These are phyloP conservation scores for Ooceraea biroi DNA, from an alignment of 1,140 invertebrate species.

Conservation along the genomic window DNA sequence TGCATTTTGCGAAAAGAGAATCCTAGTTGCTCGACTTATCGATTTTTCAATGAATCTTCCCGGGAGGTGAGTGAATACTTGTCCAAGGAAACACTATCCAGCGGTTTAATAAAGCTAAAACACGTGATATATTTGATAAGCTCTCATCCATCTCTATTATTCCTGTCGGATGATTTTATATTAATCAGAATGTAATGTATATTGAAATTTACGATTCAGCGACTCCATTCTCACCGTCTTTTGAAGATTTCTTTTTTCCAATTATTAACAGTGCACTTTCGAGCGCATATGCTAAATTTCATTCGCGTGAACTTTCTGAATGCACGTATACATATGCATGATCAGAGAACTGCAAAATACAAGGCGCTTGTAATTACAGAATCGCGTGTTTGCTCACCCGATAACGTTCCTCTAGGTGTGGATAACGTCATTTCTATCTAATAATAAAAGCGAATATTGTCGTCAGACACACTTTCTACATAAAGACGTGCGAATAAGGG, in stretches of 20 bases:
- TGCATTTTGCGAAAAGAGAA: not conserved
- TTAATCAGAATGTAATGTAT: not conserved
- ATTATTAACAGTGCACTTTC: not conserved
- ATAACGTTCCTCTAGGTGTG: constrained; percentile 20
- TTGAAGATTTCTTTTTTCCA: not conserved
- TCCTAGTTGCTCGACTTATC: not conserved
- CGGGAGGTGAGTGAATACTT: not conserved
- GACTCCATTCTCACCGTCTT: not conserved
- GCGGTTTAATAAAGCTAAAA: not conserved
- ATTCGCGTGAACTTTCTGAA: constrained; percentile 26
- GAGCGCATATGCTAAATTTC: constrained; percentile 11
- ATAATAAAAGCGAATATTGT: not conserved
- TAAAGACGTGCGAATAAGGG: too few relatives aligned
- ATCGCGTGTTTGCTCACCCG: constrained; percentile 15
- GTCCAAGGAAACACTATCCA: not conserved
- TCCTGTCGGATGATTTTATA: not conserved
- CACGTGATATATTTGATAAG: not conserved
- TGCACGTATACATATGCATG: not conserved
- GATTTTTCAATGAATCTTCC: not conserved
- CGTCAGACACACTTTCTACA: not conserved
- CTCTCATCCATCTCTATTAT: not conserved
- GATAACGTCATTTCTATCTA: constrained; percentile 13
- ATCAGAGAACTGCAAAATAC: constrained; percentile 30
- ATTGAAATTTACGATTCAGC: not conserved
- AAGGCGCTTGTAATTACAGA: constrained; percentile 27